phyloP scores from a whole-genome alignment of 2,113 vertebrate species.

The Plectropomus leopardus region DNA sequence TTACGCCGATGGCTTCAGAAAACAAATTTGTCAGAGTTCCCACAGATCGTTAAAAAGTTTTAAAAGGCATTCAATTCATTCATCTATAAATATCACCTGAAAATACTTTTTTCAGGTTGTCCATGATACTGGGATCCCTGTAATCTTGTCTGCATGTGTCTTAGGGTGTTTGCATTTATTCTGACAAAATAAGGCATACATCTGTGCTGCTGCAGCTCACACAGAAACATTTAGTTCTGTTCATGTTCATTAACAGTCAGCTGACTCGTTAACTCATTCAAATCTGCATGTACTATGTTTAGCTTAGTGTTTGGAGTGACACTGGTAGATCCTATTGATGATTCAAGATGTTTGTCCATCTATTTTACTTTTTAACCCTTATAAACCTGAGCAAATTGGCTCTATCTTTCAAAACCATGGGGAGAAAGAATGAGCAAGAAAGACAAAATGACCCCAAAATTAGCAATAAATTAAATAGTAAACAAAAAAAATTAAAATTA shows the following conservation, averaged over 20 bases:
- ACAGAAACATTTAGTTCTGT: background rate
- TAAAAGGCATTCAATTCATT: too few relatives aligned
- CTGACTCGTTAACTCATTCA: background rate
- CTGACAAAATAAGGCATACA: constrained; percentile 47
- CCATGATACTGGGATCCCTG: too few relatives aligned
- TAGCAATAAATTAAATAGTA: too few relatives aligned
- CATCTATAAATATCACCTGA: too few relatives aligned
- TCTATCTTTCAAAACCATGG: too few relatives aligned
- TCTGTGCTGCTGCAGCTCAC: constrained; percentile 36
- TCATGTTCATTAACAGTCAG: background rate
- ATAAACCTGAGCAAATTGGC: background rate
- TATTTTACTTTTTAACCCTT: background rate
- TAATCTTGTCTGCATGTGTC: background rate
- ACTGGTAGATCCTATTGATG: background rate
- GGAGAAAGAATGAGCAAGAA: too few relatives aligned
- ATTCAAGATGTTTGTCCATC: background rate
- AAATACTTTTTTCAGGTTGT: too few relatives aligned
- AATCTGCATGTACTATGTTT: background rate
- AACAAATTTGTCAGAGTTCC: too few relatives aligned
- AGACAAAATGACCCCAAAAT: too few relatives aligned
- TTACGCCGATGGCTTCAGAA: too few relatives aligned
- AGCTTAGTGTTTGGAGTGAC: background rate
- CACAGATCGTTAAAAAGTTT: too few relatives aligned
- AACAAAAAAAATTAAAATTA: too few relatives aligned
- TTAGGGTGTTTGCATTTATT: background rate